These are phyloP conservation scores for Calephelis virginiensis DNA, from an alignment of 1,140 invertebrate species.

Conservation along the genomic window DNA sequence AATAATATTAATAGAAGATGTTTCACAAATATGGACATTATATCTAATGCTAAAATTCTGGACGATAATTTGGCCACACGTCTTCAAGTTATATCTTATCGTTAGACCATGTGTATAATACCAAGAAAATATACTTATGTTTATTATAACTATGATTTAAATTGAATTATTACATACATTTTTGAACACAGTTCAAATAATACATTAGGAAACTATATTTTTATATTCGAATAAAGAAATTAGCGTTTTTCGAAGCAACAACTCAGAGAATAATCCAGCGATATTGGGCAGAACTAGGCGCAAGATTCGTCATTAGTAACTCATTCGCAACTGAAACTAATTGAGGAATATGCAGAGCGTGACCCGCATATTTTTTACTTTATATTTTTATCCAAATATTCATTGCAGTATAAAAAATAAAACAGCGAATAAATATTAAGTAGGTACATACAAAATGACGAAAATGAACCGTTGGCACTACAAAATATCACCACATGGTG, in stretches of 20 bases:
- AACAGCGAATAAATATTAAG: no score
- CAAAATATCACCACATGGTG: no score
- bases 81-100: constrained; percentile 42
- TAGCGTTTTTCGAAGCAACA: background rate
- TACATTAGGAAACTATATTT: constrained; percentile 5
- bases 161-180: constrained; percentile 12
- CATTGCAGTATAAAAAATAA: no score
- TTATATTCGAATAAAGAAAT: background rate
- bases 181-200: constrained; percentile 28
- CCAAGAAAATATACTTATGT: constrained; percentile 37
- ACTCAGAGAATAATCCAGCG: no score
- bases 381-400: no score
- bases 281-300: no score
- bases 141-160: constrained; percentile 15
- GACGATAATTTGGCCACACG: constrained; percentile 76
- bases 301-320: no score
- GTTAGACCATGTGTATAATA: constrained; percentile 34
- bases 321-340: no score
- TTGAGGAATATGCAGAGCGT: no score
- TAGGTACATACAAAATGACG: no score
- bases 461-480: no score
- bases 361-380: no score
- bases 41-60: constrained; percentile 50
- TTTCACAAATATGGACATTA: constrained; percentile 35
- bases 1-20: constrained; percentile 20